Evolutionary conservation across 1,140 invertebrate genomes (phyloP), one percentile per base, ranked within the genome.

Genomic region (Pseudomyrmex dendroicus): DNA sequence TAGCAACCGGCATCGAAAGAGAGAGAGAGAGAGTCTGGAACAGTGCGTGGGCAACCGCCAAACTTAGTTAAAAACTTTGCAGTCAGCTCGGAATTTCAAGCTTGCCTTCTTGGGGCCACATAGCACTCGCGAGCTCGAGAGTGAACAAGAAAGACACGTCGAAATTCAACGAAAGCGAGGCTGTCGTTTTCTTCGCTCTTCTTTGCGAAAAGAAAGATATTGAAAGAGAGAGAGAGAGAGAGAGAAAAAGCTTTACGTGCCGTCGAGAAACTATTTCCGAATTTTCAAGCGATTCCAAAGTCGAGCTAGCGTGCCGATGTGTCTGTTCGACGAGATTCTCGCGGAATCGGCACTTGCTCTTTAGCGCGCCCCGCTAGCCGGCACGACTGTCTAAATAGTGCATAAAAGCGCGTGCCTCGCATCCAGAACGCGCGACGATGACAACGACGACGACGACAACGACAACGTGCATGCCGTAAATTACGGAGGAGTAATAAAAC

Each of bases 61-160:
- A 91, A 91, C 90, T 91, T 91, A 91, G 91, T 91, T 91, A 90
- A 90, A 91, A 91, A 91, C 88, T 91, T 91, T 88, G 84, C 84
- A 91, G 88, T 90, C 88, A 90, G 90, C 89, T 87, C 70, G 90
- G 89, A 91, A 91, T 91, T 90, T 84, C 84, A 78, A 87, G 80
- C 89, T 91, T 85, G 91, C 86, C 72, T 83, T 52, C 64, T 52
- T 78, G 52, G 76, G 7, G 57, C 52, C 35, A 35, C 35, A 13
- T 52, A 48, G 44, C 17, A 70, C 54, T 35, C 66, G 20, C 25
- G 4, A 48, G 66, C 35, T 46, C 44, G 20, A 48, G n/a, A 22
- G 64, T 66, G 67, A n/a, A 46, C 52, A 50, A 70, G 76, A 80
- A 61, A 80, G 76, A 80, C 64, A 80, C 76, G 76, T 70, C 57